Conservation (phyloP, 2,113 vertebrate species). For the Delphinus delphis region DNA sequence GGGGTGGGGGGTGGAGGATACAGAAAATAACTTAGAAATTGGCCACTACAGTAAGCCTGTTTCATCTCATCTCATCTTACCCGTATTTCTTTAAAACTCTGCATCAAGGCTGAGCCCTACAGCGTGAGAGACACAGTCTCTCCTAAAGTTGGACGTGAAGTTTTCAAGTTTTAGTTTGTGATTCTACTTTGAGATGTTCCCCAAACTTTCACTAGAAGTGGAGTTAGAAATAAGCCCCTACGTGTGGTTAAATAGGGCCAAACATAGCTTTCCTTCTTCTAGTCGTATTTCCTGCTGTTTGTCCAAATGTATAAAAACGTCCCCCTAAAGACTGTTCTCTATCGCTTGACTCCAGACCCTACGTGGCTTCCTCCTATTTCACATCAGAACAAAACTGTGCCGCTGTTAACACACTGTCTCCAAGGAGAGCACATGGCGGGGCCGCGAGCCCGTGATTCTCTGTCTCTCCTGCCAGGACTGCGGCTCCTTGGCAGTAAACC, state of each 20-base stretch:
- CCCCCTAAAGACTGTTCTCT: neutral
- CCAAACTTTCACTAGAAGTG: neutral
- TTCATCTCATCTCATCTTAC: neutral
- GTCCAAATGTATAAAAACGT: neutral
- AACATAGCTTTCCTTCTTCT: neutral
- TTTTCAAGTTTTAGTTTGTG: neutral
- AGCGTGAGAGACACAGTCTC: neutral
- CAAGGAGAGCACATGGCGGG: neutral
- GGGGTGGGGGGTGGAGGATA: accelerated
- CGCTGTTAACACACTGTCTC: neutral
- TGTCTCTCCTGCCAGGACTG: neutral
- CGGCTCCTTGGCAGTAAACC: neutral
- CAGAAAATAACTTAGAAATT: neutral
- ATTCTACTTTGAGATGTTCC: neutral
- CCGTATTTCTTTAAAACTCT: neutral
- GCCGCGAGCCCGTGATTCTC: neutral
- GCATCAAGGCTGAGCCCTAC: neutral
- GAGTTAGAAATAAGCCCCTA: neutral
- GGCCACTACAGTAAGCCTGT: neutral
- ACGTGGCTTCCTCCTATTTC: neutral
- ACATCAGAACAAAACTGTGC: neutral
- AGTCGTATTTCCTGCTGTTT: neutral
- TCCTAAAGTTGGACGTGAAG: neutral
- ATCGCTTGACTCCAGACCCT: neutral
- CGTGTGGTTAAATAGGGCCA: neutral